These are phyloP conservation scores for Strigamia transsilvanica DNA, from an alignment of 2,888 invertebrate species.

Conservation along the genomic window DNA sequence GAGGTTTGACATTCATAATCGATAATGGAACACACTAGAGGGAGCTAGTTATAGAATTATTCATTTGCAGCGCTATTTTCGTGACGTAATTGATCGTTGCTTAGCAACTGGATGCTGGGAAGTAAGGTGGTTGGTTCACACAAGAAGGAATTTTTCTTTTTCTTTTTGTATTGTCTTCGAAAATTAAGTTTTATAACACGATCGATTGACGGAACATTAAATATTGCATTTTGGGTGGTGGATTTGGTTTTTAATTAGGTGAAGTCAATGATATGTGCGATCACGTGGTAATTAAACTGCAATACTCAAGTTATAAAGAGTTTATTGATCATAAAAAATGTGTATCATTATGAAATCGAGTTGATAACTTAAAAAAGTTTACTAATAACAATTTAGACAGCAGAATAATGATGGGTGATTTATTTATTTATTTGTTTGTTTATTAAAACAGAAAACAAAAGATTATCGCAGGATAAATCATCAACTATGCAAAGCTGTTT, in stretches of 20 bases:
- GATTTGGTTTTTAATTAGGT: neutral
- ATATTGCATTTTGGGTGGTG: neutral
- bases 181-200: neutral
- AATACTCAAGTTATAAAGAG: neutral
- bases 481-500: too few relatives aligned
- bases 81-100: slow-evolving; percentile 13
- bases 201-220: neutral
- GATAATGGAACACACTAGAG: neutral
- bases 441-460: too few relatives aligned
- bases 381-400: too few relatives aligned
- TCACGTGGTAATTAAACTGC: neutral
- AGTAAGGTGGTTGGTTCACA: neutral
- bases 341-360: neutral
- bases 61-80: neutral
- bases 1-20: neutral
- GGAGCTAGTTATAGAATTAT: neutral
- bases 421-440: too few relatives aligned
- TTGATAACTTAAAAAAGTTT: neutral
- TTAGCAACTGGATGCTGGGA: neutral
- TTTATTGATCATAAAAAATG: neutral
- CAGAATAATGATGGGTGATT: too few relatives aligned
- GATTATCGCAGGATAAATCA: too few relatives aligned
- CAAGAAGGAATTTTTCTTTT: neutral
- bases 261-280: slow-evolving; percentile 2
- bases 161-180: neutral